Evolutionary conservation across 2,113 vertebrate genomes (phyloP).

Genomic region (Mormoops blainvillei): DNA sequence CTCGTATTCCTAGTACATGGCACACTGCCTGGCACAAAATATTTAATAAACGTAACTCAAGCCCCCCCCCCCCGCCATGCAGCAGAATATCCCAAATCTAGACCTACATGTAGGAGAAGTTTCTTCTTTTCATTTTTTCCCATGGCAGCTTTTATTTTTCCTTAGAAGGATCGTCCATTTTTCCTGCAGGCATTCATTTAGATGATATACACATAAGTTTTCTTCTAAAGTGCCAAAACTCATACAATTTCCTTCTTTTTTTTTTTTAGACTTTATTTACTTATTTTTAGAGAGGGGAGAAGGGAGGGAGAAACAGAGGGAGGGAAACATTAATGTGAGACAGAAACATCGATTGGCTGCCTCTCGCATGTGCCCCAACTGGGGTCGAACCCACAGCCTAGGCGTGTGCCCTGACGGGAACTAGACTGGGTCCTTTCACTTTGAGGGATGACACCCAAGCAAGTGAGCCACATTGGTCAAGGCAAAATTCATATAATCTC

Average conservation of each 20-base stretch:
- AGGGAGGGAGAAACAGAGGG: no score
- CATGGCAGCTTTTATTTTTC: conserved; percentile 64
- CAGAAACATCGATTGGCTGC: no score
- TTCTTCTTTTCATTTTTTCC: neutral
- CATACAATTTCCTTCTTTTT: neutral
- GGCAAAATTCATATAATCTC: neutral
- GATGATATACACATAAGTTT: neutral
- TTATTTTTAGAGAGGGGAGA: no score
- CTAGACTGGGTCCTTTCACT: no score
- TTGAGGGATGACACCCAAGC: no score
- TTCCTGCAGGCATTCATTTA: neutral
- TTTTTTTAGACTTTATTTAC: no score
- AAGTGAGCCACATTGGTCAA: no score
- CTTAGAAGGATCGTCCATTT: neutral
- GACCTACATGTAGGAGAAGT: neutral
- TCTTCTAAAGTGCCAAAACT: conserved; percentile 15
- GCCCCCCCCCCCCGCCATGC: neutral
- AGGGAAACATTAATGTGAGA: no score
- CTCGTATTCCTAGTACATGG: neutral
- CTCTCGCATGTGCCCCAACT: no score
- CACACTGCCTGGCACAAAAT: conserved; percentile 25
- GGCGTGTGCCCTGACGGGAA: no score
- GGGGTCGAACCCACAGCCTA: no score
- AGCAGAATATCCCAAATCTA: neutral
- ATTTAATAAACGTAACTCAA: conserved; percentile 10